Percentiles rank a stretch among this genome's conserved stretches.
phyloP scores from a whole-genome alignment of 2,113 vertebrate genomes.

The Petrocephalus microphthalmus region DNA sequence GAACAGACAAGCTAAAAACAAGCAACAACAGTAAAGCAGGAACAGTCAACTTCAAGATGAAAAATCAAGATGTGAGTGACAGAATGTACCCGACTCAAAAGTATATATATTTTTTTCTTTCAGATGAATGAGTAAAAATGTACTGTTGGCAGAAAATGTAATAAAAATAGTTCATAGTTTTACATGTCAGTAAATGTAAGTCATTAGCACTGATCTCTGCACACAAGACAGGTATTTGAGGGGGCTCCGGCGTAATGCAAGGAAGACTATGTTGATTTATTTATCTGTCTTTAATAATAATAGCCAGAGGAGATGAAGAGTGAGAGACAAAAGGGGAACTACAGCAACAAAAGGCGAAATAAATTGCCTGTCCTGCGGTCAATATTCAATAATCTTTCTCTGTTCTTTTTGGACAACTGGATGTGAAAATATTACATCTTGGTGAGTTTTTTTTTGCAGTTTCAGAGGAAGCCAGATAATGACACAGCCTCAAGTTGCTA shows the following conservation, averaged over 20 bases:
- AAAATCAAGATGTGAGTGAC: not conserved
- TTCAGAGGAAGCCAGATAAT: conserved; percentile 41
- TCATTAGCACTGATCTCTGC: not conserved
- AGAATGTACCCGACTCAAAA: not conserved
- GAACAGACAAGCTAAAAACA: not conserved
- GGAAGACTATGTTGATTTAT: not conserved
- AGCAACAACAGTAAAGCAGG: not conserved
- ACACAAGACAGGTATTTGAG: not conserved
- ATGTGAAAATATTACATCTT: conserved; percentile 26
- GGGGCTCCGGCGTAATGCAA: not conserved
- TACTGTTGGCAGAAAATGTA: not conserved
- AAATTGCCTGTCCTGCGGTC: conserved; percentile 21
- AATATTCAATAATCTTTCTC: conserved; percentile 13
- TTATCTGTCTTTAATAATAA: not conserved
- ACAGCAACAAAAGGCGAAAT: conserved; percentile 26
- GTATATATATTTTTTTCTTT: not conserved
- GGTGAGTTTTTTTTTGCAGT: conserved; percentile 24
- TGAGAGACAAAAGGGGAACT: conserved; percentile 14
- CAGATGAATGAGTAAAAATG: not conserved
- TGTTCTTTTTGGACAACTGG: conserved; percentile 29
- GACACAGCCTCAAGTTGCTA: conserved; percentile 25
- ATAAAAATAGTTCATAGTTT: not conserved
- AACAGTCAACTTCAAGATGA: not conserved
- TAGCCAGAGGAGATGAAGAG: conserved; percentile 9
- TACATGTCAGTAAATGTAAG: not conserved